These are phyloP conservation scores for Sorex araneus DNA, from an alignment of 2,113 vertebrate species.

Conservation along the genomic window DNA sequence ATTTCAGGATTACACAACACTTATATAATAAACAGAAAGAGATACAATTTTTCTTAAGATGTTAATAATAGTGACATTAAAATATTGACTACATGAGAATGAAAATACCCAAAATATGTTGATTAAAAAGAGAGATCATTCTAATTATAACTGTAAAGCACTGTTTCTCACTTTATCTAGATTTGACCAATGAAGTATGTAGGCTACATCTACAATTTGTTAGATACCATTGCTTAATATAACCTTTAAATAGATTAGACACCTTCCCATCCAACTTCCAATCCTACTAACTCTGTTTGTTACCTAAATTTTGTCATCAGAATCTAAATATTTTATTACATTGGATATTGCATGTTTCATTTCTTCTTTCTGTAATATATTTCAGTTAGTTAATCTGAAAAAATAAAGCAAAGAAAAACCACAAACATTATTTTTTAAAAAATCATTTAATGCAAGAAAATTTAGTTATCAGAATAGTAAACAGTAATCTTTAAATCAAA, in stretches of 20 bases:
- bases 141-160: background rate
- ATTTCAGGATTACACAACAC: constrained; percentile 54
- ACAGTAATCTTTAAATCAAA: background rate
- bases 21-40: constrained; percentile 11
- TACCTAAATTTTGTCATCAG: too few species aligned
- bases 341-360: too few species aligned
- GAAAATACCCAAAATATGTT: background rate
- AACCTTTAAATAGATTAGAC: background rate
- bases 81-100: constrained; percentile 13
- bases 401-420: too few species aligned
- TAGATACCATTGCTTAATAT: background rate
- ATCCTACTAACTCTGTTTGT: too few species aligned
- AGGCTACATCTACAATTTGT: background rate
- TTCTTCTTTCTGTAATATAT: too few species aligned
- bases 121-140: background rate
- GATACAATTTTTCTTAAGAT: constrained; percentile 30
- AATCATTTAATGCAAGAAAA: background rate
- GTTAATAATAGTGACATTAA: constrained; percentile 2
- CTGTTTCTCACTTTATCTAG: background rate
- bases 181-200: background rate
- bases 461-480: background rate
- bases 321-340: too few species aligned
- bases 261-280: too few species aligned
- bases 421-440: too few species aligned
- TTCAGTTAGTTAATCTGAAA: too few species aligned